A percentile compares a stretch with the other conserved stretches of the same genome.
These are phyloP conservation scores for Pelobates cultripes DNA, from an alignment of 2,797 vertebrate genomes.

Conservation along the genomic window DNA sequence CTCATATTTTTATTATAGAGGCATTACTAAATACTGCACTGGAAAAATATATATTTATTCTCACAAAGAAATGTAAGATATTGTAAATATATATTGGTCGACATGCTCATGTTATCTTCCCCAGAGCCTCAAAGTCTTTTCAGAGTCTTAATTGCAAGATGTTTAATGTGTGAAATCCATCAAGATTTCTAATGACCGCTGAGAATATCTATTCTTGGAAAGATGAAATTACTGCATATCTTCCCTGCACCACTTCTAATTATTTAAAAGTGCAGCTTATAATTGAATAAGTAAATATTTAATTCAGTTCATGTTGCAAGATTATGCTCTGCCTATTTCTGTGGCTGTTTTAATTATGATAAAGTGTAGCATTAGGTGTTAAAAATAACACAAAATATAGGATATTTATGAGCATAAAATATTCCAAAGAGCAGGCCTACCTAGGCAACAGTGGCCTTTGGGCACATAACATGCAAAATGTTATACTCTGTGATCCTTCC, in stretches of 20 bases:
- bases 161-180: conserved; percentile 12
- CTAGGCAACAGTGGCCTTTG: too few relatives aligned
- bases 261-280: conserved; percentile 20
- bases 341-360: not conserved
- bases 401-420: not conserved
- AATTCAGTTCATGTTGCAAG: conserved; percentile 5
- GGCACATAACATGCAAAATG: too few relatives aligned
- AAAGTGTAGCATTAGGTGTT: not conserved
- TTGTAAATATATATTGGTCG: conserved; percentile 16
- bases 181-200: conserved; percentile 32
- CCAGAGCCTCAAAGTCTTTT: not conserved
- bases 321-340: not conserved
- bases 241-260: conserved; percentile 42
- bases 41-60: too few relatives aligned
- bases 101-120: not conserved
- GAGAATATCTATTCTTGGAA: conserved; percentile 41
- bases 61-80: too few relatives aligned
- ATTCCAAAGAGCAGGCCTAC: too few relatives aligned
- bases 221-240: conserved; percentile 15
- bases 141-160: conserved; percentile 24
- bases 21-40: too few relatives aligned
- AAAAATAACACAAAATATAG: not conserved
- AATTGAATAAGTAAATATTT: conserved; percentile 38
- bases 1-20: too few relatives aligned
- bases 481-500: too few relatives aligned